Evolutionary conservation across 2,888 invertebrate species (phyloP).

Genomic region (Anoncus sp.): DNA sequence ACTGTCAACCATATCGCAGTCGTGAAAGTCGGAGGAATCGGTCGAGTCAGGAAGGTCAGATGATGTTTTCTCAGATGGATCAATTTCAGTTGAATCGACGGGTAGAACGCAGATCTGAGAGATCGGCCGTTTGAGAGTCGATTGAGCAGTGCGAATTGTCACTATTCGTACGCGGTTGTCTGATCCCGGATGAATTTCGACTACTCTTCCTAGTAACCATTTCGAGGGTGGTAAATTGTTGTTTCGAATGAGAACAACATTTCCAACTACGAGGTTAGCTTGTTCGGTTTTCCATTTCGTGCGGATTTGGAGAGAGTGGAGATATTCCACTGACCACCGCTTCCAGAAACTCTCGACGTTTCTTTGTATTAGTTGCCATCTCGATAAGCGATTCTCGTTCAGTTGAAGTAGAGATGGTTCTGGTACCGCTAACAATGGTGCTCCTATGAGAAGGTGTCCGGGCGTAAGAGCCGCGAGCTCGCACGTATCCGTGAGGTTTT

Average conservation of each 20-base stretch:
- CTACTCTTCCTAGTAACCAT: not conserved
- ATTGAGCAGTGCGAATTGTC: not conserved
- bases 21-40: no score
- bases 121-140: not conserved
- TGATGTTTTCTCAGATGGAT: no score
- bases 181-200: not conserved
- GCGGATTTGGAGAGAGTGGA: not conserved
- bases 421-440: constrained; percentile 35
- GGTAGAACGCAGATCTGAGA: not conserved
- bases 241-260: not conserved
- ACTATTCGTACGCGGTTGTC: not conserved
- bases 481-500: constrained; percentile 51
- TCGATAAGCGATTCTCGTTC: constrained; percentile 10
- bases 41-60: no score
- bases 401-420: constrained; percentile 34
- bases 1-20: no score
- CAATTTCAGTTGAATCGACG: not conserved
- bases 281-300: not conserved
- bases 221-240: not conserved
- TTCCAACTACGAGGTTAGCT: not conserved
- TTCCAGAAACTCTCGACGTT: constrained; percentile 37
- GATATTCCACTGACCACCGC: constrained; percentile 14
- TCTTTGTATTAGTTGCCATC: constrained; percentile 26
- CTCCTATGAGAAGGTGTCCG: constrained; percentile 60
- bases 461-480: constrained; percentile 61